Evolutionary conservation across 2,797 vertebrate genomes (phyloP).

Genomic region (Hirundo rustica): DNA sequence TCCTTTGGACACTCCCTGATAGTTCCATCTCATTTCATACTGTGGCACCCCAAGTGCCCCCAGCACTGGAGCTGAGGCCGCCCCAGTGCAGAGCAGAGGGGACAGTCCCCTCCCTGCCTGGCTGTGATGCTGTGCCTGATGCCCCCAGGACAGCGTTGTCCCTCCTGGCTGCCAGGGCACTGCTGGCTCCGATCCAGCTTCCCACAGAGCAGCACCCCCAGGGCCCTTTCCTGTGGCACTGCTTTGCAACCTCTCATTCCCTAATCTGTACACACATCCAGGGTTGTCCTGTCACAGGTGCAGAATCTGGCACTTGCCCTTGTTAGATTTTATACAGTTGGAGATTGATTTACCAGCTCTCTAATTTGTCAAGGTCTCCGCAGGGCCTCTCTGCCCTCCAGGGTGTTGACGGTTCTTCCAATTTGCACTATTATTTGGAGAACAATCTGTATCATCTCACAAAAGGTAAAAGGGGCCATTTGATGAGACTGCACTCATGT

Average conservation of each 20-base stretch:
- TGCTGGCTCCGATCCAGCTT: not conserved
- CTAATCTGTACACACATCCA: not conserved
- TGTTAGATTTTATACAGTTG: not conserved
- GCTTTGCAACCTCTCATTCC: not conserved
- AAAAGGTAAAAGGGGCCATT: not conserved
- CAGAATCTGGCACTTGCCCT: not conserved
- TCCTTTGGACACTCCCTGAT: not conserved
- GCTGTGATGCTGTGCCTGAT: not conserved
- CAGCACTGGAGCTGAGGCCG: not conserved
- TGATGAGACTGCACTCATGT: not conserved
- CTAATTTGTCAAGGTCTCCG: not conserved
- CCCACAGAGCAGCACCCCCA: fast-evolving
- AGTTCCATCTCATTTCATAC: not conserved
- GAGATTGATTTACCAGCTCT: not conserved
- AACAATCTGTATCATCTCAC: not conserved
- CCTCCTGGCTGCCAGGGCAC: not conserved
- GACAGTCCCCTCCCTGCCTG: not conserved
- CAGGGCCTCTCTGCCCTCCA: not conserved
- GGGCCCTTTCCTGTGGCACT: not conserved
- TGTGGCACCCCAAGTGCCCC: not conserved
- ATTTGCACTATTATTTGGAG: not conserved
- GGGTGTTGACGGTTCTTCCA: no score
- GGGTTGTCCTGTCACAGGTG: not conserved
- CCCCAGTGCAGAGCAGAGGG: not conserved
- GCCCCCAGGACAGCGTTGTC: not conserved